Base-by-base conservation (phyloP, 2,888 invertebrate genomes). In the Phalera bucephala region DNA sequence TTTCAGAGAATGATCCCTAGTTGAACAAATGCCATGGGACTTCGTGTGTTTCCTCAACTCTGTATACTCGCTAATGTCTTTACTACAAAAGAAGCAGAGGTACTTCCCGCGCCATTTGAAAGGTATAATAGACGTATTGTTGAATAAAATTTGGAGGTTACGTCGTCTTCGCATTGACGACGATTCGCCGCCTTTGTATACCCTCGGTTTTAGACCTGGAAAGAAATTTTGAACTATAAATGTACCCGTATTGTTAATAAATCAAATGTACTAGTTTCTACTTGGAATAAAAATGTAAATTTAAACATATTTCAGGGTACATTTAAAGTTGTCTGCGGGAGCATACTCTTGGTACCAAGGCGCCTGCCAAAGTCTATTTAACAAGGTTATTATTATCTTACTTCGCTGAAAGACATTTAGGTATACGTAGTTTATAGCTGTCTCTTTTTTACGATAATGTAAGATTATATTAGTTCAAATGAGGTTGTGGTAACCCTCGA, bases 101-200 rank as follows among this genome's bases (percentile, higher is more conserved):
- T 89, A 89, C 57, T 80, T 84, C 2, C 87, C 87, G n/a, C 88
- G 71, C 86, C 88, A 89, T 52, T 89, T 89, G 62, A 89, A 89
- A 1, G 88, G 88, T 63, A 89, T 79, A 0, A 87, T 71, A 0
- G 85, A 59, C 0, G 88, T 88, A 47, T 81, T 80, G 75, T 89
- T 89, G 78, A 89, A 88, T 21, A 89, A 19, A 20, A 81, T 72
- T 61, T 85, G 80, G 1, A 89, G 83, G 37, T 88, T 89, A 59
- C 64, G 74, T 25, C 88, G 66, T 39, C 88, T 72, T 48, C 78
- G 80, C 80, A 84, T 80, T 32, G 88, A 87, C 0, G 81, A 79
- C 1, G 87, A 80, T 63, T 84, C 81, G 45, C 67, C 52, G 56
- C 77, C 75, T 49, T 77, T 80, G 68, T 68, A 69, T 72, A 79